Evolutionary conservation across 92 coral and sea anemone genomes (phyloP).

Genomic region (Porites divaricata): DNA sequence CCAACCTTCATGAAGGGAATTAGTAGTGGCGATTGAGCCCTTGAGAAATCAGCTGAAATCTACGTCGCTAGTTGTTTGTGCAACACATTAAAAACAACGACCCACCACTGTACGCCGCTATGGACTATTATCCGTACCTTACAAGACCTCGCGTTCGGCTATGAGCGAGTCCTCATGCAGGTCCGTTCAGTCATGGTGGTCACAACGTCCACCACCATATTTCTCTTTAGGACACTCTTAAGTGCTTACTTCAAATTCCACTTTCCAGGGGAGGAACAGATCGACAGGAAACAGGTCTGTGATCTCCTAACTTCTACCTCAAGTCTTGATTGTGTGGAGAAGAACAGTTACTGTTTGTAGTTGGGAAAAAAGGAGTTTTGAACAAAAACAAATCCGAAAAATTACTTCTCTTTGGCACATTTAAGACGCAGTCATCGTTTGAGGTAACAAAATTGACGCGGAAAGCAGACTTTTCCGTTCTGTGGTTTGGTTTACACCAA

Average conservation of each 20-base stretch:
- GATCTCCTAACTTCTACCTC: not conserved
- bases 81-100: no score
- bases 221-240: not conserved
- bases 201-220: not conserved
- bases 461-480: not conserved
- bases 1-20: no score
- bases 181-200: not conserved
- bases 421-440: not conserved
- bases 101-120: not conserved
- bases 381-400: not conserved
- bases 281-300: not conserved
- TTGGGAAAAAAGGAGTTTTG: slow-evolving; percentile 1
- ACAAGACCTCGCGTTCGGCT: not conserved
- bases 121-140: not conserved
- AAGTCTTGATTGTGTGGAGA: not conserved
- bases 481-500: not conserved
- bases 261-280: not conserved
- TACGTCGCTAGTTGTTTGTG: no score
- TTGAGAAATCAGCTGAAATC: no score
- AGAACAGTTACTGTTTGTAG: not conserved
- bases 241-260: not conserved
- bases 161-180: not conserved
- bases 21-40: no score
- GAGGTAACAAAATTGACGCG: not conserved
- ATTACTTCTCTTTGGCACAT: not conserved